These are phyloP conservation scores for Periphyllus acericola DNA, from an alignment of 2,888 invertebrate species.

Conservation along the genomic window DNA sequence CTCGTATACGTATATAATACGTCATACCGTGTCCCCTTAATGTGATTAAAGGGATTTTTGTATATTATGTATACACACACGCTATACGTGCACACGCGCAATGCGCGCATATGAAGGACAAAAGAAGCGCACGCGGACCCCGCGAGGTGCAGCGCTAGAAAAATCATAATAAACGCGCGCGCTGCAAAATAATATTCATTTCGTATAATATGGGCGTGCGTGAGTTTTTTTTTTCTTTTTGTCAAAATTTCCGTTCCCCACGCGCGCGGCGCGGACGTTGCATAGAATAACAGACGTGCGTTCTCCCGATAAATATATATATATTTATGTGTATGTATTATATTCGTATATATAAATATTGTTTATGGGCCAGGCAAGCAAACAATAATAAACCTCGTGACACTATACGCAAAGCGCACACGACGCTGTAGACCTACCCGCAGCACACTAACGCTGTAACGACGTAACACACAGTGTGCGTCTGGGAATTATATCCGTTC, in stretches of 20 bases:
- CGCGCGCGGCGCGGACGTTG: background rate
- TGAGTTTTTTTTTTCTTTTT: slow-evolving; percentile 19
- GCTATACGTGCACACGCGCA: no score
- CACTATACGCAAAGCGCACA: background rate
- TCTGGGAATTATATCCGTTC: no score
- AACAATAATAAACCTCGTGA: background rate
- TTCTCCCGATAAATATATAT: background rate
- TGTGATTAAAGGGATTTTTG: slow-evolving; percentile 55
- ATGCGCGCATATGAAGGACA: background rate
- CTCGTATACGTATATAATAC: background rate
- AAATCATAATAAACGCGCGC: slow-evolving; percentile 16
- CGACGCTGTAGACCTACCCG: background rate
- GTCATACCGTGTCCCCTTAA: slow-evolving; percentile 1
- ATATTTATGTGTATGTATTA: no score
- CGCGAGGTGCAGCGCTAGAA: slow-evolving; percentile 7
- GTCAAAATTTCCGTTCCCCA: slow-evolving; percentile 7
- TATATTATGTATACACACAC: background rate
- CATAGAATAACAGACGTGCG: background rate
- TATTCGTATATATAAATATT: background rate
- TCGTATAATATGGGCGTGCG: slow-evolving; percentile 12
- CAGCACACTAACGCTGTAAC: background rate
- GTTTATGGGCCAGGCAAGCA: background rate
- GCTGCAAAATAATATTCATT: slow-evolving; percentile 17
- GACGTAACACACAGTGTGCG: background rate
- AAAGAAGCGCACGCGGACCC: slow-evolving; percentile 21